Evolutionary conservation across 2,888 invertebrate genomes (phyloP).

Genomic region (Meghimatium bilineatum): DNA sequence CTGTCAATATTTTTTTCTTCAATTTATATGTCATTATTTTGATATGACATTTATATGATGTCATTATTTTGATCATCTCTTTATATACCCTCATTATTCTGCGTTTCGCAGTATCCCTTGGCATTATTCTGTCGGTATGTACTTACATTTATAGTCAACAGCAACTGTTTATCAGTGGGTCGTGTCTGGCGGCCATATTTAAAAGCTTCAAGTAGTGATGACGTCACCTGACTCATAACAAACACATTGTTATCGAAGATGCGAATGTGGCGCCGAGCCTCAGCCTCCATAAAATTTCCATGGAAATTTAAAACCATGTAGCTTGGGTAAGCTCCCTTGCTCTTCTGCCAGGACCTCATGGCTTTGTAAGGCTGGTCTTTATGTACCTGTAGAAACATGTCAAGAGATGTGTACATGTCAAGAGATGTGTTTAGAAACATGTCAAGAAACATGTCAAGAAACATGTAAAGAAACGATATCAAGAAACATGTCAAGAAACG

Average conservation of each 20-base stretch:
- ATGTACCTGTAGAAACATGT: background rate
- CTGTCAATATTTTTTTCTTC: too few species aligned
- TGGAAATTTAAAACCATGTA: constrained; percentile 67
- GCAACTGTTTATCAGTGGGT: constrained; percentile 47
- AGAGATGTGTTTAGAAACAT: too few species aligned
- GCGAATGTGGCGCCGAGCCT: constrained; percentile 60
- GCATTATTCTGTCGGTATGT: too few species aligned
- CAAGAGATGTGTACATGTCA: too few species aligned
- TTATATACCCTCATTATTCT: too few species aligned
- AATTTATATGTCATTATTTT: too few species aligned
- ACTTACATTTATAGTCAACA: constrained; percentile 46
- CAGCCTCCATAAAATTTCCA: constrained; percentile 58
- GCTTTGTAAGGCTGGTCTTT: constrained; percentile 54
- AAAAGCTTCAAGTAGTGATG: constrained; percentile 64
- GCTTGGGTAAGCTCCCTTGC: constrained; percentile 67
- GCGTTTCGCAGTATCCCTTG: too few species aligned
- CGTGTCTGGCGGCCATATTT: constrained; percentile 54
- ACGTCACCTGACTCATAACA: constrained; percentile 68
- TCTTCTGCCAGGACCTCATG: constrained; percentile 62
- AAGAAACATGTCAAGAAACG: too few species aligned
- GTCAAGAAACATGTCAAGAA: too few species aligned
- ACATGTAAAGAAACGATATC: too few species aligned
- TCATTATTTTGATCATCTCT: too few species aligned
- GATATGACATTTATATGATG: too few species aligned
- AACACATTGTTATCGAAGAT: constrained; percentile 74